Evolutionary conservation across 2,888 invertebrate genomes (phyloP), one percentile per base, ranked within the genome.

Genomic region (Eristalis intricaria): DNA sequence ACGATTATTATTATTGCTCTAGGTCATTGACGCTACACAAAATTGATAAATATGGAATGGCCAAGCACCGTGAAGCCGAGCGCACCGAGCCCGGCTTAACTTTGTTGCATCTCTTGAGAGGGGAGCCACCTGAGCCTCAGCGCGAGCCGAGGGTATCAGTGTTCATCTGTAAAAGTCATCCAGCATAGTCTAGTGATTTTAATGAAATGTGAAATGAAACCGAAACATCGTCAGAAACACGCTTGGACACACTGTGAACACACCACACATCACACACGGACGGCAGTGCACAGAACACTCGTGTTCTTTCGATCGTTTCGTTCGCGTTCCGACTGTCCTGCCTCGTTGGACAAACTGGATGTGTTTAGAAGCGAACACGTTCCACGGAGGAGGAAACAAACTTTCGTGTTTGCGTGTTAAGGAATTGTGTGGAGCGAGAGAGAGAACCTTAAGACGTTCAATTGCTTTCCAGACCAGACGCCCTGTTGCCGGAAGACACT

Each of bases 131-230:
- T 29, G 32, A 13, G 63, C 38, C 58, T 38, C 65, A 58, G 8
- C 10, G 3, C 0, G 26, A 40, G 66, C 35, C 50, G n/a, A 38
- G n/a, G 35, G 73, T 73, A 61, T 65, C 73, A 73, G 60, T 43
- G 61, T 68, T 26, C 40, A 87, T 87, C 84, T 87, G 71, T 71
- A n/a, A 84, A 80, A 79, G 64, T 84, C 87, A 87, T 80, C 84
- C 84, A 84, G 70, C 84, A 84, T 87, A 87, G 87, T 87, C 87
- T 87, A 84, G 87, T 87, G 87, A 79, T 84, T 87, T 83, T 86
- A 83, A 83, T 87, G 79, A 84, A 84, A 87, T 84, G 79, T 84
- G 79, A 87, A 84, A 83, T 76, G 75, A 76, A 87, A 83, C 68
- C 69, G 56, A 38, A 66, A 65, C 77, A 73, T 23, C 65, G n/a